Percentiles rank a stretch among this genome's conserved stretches.
phyloP scores from a whole-genome alignment of 2,888 invertebrate species.

The Callinectes sapidus region DNA sequence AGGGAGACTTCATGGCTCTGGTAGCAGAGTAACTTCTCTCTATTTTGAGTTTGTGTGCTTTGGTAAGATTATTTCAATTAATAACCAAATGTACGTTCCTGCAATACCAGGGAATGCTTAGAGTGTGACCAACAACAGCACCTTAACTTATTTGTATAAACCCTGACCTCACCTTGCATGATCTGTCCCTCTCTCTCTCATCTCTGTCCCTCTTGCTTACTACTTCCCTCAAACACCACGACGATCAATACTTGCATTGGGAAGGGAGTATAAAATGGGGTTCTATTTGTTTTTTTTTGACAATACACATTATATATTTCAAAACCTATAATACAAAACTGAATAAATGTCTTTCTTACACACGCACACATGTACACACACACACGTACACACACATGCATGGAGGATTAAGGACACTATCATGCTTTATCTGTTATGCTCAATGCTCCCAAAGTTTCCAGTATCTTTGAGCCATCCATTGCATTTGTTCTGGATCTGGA shows the following conservation, averaged over 20 bases:
- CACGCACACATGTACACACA: neutral
- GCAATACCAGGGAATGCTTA: constrained; percentile 48
- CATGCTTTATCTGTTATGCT: constrained; percentile 66
- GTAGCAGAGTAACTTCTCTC: neutral
- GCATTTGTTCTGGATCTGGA: constrained; percentile 61
- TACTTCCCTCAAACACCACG: neutral
- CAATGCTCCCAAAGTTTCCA: constrained; percentile 60
- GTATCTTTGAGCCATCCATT: constrained; percentile 61
- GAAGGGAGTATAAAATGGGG: constrained; percentile 50
- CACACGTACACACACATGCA: neutral
- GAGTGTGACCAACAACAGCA: neutral
- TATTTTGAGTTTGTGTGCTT: too few species aligned
- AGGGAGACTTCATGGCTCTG: neutral
- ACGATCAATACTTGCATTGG: constrained; percentile 19
- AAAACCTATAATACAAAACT: neutral
- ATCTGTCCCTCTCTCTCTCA: neutral
- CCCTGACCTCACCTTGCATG: neutral
- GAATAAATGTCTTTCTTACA: neutral
- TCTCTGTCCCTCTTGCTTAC: neutral
- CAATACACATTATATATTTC: constrained; percentile 26
- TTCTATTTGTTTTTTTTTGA: neutral
- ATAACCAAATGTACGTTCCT: neutral
- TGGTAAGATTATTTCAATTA: too few species aligned
- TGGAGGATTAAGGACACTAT: constrained; percentile 43
- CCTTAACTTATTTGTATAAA: neutral